Conservation (phyloP, 2,888 invertebrate genomes). For the Leptinotarsa rubiginosa region DNA sequence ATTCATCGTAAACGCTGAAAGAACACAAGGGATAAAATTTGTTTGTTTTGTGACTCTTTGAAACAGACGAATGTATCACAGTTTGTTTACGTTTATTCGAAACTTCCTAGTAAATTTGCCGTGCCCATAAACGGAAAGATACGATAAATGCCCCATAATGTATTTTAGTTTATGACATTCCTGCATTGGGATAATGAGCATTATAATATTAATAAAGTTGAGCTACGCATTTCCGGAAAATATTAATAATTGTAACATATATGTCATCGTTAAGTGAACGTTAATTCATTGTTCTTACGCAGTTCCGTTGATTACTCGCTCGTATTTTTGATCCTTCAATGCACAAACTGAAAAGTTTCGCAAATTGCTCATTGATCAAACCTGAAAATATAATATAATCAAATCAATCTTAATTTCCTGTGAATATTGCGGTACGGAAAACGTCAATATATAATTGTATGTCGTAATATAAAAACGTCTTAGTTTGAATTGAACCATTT, state of each 20-base stretch:
- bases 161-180: constrained; percentile 8
- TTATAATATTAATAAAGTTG: constrained; percentile 3
- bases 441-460: too few relatives aligned
- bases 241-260: constrained; percentile 8
- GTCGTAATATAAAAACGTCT: too few relatives aligned
- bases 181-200: constrained; percentile 10
- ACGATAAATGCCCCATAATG: constrained; percentile 2
- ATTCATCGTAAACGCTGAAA: background rate
- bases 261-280: constrained; percentile 13
- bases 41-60: background rate
- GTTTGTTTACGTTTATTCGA: constrained; percentile 1
- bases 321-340: constrained; percentile 5
- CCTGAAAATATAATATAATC: too few relatives aligned
- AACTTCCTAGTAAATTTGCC: constrained; percentile 10
- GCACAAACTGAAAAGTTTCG: background rate
- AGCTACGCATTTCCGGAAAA: constrained; percentile 13
- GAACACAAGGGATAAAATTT: background rate
- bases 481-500: too few relatives aligned
- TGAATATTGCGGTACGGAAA: too few relatives aligned
- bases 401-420: too few relatives aligned
- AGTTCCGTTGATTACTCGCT: constrained; percentile 1
- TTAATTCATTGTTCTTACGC: constrained; percentile 9
- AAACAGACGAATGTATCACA: background rate
- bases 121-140: constrained; percentile 8
- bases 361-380: background rate